Conservation (phyloP, 2,888 invertebrate species). For the Aporophyla nigra region DNA sequence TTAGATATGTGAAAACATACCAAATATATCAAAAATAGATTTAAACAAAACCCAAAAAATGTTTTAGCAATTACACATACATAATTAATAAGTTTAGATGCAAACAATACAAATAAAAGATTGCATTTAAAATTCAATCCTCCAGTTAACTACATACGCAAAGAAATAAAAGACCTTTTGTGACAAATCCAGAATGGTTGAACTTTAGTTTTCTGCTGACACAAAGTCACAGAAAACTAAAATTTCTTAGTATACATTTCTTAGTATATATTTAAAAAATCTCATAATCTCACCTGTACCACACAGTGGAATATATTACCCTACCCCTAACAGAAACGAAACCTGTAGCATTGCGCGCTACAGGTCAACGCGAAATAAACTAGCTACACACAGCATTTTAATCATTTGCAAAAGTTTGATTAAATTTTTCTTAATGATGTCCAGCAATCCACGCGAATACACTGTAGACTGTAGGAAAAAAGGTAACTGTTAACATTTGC, state of each 20-base stretch:
- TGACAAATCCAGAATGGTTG: slow-evolving; percentile 68
- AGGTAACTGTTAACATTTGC: slow-evolving; percentile 89
- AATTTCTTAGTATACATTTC: slow-evolving; percentile 80
- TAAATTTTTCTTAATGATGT: slow-evolving; percentile 86
- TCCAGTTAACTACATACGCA: slow-evolving; percentile 60
- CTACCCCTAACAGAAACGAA: slow-evolving; percentile 90
- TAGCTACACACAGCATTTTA: slow-evolving; percentile 89
- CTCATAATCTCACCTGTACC: slow-evolving; percentile 90
- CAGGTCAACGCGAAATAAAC: slow-evolving; percentile 89
- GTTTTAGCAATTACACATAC: slow-evolving; percentile 3
- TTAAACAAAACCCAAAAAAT: slow-evolving; percentile 11
- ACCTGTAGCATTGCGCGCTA: slow-evolving; percentile 91
- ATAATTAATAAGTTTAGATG: slow-evolving; percentile 37
- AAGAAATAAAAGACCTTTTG: slow-evolving; percentile 71
- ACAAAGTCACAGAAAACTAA: slow-evolving; percentile 78
- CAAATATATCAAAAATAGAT: slow-evolving; percentile 18
- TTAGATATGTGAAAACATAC: slow-evolving; percentile 18
- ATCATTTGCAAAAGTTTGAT: slow-evolving; percentile 86
- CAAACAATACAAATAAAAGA: slow-evolving; percentile 32
- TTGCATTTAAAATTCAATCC: slow-evolving; percentile 63
- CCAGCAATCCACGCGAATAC: slow-evolving; percentile 88
- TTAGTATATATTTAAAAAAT: slow-evolving; percentile 84
- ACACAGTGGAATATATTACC: slow-evolving; percentile 87
- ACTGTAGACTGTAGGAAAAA: slow-evolving; percentile 91
- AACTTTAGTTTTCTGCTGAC: slow-evolving; percentile 46